These are phyloP conservation scores for Balearica regulorum DNA, from an alignment of 2,797 vertebrate species.

Conservation along the genomic window DNA sequence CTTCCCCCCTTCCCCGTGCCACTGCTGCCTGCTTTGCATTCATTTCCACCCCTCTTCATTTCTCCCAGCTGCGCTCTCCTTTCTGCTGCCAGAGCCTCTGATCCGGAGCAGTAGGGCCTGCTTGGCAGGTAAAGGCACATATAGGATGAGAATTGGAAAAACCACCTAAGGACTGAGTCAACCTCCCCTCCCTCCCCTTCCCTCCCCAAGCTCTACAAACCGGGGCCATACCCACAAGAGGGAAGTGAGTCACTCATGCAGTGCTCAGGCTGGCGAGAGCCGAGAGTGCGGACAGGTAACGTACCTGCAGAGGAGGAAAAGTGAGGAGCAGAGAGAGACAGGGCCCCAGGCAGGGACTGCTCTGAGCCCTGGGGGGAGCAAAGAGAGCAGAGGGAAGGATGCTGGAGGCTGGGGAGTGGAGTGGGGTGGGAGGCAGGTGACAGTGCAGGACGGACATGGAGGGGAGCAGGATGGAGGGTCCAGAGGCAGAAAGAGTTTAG, in stretches of 20 bases:
- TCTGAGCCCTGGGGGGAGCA: background rate
- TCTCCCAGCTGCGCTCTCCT: background rate
- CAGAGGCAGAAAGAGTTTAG: conserved; percentile 64
- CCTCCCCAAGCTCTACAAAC: conserved; percentile 54
- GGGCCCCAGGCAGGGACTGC: background rate
- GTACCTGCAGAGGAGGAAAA: conserved; percentile 70
- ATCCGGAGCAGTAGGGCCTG: background rate
- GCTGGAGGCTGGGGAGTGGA: conserved; percentile 4
- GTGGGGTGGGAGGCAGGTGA: conserved; percentile 44
- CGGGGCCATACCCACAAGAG: conserved; percentile 57
- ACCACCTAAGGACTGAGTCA: background rate
- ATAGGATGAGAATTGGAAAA: background rate
- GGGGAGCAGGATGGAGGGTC: conserved; percentile 50
- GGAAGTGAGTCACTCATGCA: conserved; percentile 60
- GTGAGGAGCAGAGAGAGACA: conserved; percentile 51
- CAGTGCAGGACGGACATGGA: conserved; percentile 36
- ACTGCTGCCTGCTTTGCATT: conserved; percentile 2
- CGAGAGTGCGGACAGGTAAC: conserved; percentile 57
- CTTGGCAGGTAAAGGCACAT: background rate
- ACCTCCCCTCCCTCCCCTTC: conserved; percentile 39
- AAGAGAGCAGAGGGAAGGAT: conserved; percentile 51
- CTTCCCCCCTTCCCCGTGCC: background rate
- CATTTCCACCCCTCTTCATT: background rate
- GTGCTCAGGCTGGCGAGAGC: conserved; percentile 60
- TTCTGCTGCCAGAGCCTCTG: conserved; percentile 23